Percentiles rank a stretch among this genome's conserved stretches.
Evolutionary conservation across 2,797 vertebrate genomes (phyloP).

Genomic region (Zalophus californianus): DNA sequence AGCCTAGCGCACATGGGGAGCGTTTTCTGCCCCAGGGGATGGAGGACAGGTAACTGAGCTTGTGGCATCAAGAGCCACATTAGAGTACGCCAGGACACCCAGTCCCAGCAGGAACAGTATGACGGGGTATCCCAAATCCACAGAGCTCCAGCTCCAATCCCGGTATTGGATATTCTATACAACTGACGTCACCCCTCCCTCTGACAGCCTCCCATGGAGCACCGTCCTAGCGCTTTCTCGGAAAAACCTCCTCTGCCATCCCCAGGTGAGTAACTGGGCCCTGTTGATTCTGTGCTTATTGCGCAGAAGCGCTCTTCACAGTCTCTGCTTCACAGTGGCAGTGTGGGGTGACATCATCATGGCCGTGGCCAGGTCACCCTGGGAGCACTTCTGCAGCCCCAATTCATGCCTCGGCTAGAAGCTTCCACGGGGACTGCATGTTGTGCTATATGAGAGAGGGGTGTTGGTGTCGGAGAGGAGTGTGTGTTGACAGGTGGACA

Average conservation of each 20-base stretch:
- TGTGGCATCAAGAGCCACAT: background rate
- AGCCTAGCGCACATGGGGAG: background rate
- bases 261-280: background rate
- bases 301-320: background rate
- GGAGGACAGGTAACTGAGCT: background rate
- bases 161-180: background rate
- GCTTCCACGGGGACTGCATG: background rate
- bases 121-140: background rate
- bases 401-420: too few species aligned
- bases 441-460: background rate
- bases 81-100: background rate
- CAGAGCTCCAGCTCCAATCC: background rate
- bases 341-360: background rate
- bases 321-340: background rate
- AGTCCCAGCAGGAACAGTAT: too few species aligned
- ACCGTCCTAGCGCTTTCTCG: background rate
- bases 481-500: background rate
- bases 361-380: background rate
- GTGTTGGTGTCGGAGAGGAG: too few species aligned
- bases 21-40: background rate
- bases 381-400: background rate
- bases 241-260: background rate
- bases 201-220: background rate
- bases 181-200: background rate
- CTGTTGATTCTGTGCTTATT: background rate